Evolutionary conservation across 2,888 invertebrate species (phyloP), one percentile per base, ranked within the genome.

Genomic region (Leucoma salicis): DNA sequence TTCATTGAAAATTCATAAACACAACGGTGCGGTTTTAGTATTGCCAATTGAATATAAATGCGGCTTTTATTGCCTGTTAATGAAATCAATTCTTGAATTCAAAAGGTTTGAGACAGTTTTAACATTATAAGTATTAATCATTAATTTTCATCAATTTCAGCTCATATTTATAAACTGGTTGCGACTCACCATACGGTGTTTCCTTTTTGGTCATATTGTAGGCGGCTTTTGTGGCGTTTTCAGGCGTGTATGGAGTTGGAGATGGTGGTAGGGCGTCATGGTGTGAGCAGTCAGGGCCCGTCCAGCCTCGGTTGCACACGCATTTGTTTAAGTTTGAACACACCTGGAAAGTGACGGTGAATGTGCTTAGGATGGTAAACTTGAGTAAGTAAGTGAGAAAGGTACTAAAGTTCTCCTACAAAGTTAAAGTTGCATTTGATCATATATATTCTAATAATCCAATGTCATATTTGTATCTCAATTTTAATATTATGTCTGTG

Each of bases 251-350:
- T 42, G 92, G 91, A 25, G 93, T 92, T 47, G 92, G 92, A 8
- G 86, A 79, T 36, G 93, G 93, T 28, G 94, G 93, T 54, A 94
- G 87, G 42, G 94, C 93, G 67, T 94, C 92, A 66, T 92, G 92
- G 62, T 94, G 92, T 32, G 97, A 95, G 85, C 97, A 97, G 85
- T 97, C 97, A 16, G 94, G 91, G 31, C 97, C 97, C 32, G 93
- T 93, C 96, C 95, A 97, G 53, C 97, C 98, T 53, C 91, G 90
- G 72, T 95, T 91, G 90, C 99, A 99, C 75, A 95, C 95, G 82
- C 99, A 99, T 66, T 94, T 95, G 90, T 97, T 97, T 57, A 93
- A 90, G 81, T 97, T 98, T 10, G 98, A 97, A 82, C 99, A 99
- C 45, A 94, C 92, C 98, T 98, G 91, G 35, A 79, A 80, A 21